Percentiles rank a stretch among this genome's conserved stretches.
Conservation (phyloP, 1,140 invertebrate genomes). For the Bombus affinis region DNA sequence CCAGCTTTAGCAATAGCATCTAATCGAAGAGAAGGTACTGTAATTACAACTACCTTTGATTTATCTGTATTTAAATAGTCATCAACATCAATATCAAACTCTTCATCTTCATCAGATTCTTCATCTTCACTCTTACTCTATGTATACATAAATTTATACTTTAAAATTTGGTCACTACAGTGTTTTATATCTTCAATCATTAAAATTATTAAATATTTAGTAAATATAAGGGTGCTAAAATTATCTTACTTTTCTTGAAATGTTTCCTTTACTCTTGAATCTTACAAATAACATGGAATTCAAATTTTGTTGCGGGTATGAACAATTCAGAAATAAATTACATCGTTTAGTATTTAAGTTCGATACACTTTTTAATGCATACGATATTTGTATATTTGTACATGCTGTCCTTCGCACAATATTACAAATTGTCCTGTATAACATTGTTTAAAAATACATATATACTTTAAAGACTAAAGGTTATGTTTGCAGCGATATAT, state of each 20-base stretch:
- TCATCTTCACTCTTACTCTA: background rate
- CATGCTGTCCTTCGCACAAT: background rate
- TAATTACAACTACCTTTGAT: constrained; percentile 84
- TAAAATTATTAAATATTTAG: background rate
- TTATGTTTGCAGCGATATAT: background rate
- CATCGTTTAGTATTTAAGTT: background rate
- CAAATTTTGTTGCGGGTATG: background rate
- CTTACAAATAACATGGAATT: constrained; percentile 10
- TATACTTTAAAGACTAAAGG: background rate
- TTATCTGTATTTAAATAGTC: background rate
- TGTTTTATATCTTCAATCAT: background rate
- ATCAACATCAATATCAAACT: background rate
- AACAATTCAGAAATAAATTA: background rate
- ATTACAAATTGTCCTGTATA: background rate
- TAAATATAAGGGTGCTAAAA: background rate
- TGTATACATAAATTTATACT: background rate
- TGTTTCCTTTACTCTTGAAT: constrained; percentile 11
- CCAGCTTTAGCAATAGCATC: constrained; percentile 87
- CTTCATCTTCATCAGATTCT: background rate
- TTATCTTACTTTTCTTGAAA: constrained; percentile 10
- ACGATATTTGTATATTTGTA: constrained; percentile 2
- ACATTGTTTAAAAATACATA: constrained; percentile 13
- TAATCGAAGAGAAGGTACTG: constrained; percentile 85
- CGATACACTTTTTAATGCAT: background rate
- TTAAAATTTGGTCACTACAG: background rate